Evolutionary conservation across 2,797 vertebrate species (phyloP).

Genomic region (Sebastes vulpes): DNA sequence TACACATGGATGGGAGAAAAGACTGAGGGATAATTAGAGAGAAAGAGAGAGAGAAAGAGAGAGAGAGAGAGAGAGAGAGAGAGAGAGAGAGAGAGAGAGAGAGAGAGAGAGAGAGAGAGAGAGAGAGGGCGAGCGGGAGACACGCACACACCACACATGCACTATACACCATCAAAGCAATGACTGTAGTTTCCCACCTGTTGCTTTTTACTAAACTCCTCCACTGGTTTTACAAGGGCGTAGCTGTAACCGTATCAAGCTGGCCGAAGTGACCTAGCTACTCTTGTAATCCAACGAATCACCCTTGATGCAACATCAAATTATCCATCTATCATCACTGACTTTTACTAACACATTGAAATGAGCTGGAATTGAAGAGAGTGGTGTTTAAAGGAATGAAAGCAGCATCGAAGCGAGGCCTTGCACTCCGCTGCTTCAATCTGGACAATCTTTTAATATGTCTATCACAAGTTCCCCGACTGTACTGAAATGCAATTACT

Average conservation of each 20-base stretch:
- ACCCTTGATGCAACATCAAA: not conserved
- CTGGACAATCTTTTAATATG: not conserved
- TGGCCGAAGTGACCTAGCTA: not conserved
- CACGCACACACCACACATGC: not conserved
- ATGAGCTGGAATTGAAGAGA: not conserved
- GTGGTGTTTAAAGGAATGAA: slow-evolving; percentile 1
- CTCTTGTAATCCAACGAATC: not conserved
- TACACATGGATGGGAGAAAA: slow-evolving; percentile 58
- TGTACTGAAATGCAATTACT: not conserved
- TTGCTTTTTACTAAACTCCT: slow-evolving; percentile 36
- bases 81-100: not conserved
- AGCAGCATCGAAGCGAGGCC: not conserved
- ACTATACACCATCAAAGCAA: slow-evolving; percentile 64
- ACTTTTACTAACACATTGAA: slow-evolving; percentile 33
- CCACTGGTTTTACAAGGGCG: slow-evolving; percentile 1
- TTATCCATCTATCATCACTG: slow-evolving; percentile 19
- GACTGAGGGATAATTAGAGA: slow-evolving; percentile 76
- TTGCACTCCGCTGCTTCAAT: not conserved
- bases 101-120: slow-evolving; percentile 51
- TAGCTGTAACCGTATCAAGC: not conserved
- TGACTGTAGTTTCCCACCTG: slow-evolving; percentile 70
- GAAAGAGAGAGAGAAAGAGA: slow-evolving; percentile 34
- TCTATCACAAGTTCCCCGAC: no score
- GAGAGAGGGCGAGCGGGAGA: not conserved
- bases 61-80: slow-evolving; percentile 41